phyloP scores from a whole-genome alignment of 2,888 invertebrate species.

The Hemaris fuciformis region DNA sequence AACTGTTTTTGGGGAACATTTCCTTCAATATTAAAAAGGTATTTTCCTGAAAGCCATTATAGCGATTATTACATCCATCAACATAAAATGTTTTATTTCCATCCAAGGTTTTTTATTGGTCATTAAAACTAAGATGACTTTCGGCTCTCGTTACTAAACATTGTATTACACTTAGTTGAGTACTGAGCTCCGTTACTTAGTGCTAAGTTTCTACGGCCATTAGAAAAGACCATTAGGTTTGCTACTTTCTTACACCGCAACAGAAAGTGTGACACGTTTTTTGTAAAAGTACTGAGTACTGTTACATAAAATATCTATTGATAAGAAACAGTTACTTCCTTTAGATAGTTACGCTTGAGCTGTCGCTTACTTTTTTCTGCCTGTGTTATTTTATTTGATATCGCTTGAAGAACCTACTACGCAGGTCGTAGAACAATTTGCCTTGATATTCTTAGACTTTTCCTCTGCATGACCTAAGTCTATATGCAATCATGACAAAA shows the following conservation, averaged over 20 bases:
- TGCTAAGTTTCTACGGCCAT: no score
- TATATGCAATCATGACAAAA: no score
- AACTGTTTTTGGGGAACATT: not conserved
- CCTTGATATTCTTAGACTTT: no score
- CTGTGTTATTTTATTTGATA: no score
- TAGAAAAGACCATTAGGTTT: constrained; percentile 1
- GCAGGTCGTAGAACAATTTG: no score
- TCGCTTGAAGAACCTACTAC: no score
- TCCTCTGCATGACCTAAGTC: no score
- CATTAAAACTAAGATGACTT: not conserved
- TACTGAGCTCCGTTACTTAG: not conserved
- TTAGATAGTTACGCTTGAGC: no score
- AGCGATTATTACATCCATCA: not conserved
- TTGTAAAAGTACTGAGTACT: not conserved
- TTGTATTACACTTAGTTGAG: not conserved
- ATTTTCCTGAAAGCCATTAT: not conserved
- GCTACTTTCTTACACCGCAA: constrained; percentile 7
- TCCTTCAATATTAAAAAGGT: not conserved
- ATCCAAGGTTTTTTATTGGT: not conserved
- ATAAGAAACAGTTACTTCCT: not conserved
- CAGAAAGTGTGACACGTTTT: not conserved
- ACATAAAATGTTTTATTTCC: not conserved
- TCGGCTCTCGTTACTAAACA: not conserved
- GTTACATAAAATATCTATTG: not conserved
- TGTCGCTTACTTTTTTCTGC: no score